Base-by-base conservation (phyloP, 2,113 vertebrate species). In the Myiopsitta monachus region DNA sequence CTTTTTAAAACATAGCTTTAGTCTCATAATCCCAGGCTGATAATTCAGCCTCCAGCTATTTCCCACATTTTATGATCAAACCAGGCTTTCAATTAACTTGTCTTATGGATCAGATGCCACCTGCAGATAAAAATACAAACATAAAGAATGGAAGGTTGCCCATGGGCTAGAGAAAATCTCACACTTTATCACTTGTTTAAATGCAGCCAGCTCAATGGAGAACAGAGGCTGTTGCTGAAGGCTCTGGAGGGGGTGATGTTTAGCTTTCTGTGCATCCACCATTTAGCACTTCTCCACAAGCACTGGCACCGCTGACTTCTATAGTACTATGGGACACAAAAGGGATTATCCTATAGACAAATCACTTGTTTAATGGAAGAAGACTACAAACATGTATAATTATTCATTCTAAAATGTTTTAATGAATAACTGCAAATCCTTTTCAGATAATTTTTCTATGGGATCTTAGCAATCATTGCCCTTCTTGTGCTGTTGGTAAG, bases 11-110 rank as follows among this genome's bases (percentile, higher is more conserved):
- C 70, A 16, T 69, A 74, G 61, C 77, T 97, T 90, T 74, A 70
- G 59, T 78, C 68, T 69, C 86, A 59, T 63, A 92, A 94, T 92
- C 94, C 86, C 92, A 75, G 93, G 5, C 83, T 82, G 84, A 87
- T 92, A 91, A 76, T 95, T 92, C 77, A 72, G 77, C 92, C 93
- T 95, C 83, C 87, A 81, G 94, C 76, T 85, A 94, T 84, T 96
- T 95, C 89, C 57, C 89, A 92, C 66, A 68, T 95, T 95, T 92
- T 88, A 85, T 92, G 66, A 92, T 91, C 88, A 75, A 91, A 96
- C 87, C 31, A 75, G 87, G 57, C 57, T 89, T 95, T 95, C 89
- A 95, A 82, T 87, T 94, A 92, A 87, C 83, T 82, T 83, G 83
- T 92, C 59, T 83, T 61, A 54, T 27, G 54, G 83, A 92, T 86